Base-by-base conservation (phyloP, 1,140 invertebrate genomes). In the Anthonomus grandis region DNA sequence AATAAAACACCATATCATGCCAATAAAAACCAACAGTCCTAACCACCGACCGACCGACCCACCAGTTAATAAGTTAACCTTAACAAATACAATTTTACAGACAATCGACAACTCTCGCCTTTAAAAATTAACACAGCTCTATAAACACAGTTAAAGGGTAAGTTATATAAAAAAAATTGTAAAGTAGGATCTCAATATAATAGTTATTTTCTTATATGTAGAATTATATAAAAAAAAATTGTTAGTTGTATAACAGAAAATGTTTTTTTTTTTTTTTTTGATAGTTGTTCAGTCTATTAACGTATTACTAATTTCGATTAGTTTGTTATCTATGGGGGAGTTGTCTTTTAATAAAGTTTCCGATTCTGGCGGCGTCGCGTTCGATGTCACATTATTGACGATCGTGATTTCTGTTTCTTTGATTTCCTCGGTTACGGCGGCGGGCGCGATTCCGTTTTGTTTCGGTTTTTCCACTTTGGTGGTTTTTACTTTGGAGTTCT, bases 271-370 rank as follows among this genome's bases (percentile, higher is more conserved):
- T 31, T 31, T n/a, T 8, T 8, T 8, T 31, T 8, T 31, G 6
- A 31, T 8, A 31, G 6, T 63, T 25, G 19, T 58, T 25, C 60
- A 13, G 42, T 52, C 45, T 57, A 49, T 42, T 8, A 57, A 31
- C 2, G 45, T 5, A 19, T 51, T 56, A 27, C 17, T 36, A 22
- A 24, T 50, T 25, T 65, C 65, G 22, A 52, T 44, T 27, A 69
- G 37, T 53, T 67, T 68, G 47, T 66, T 70, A 54, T 71, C 67
- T 27, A 70, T 36, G 18, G 70, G 70, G 3, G 70, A 71, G 46
- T 68, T 65, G 53, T 71, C 70, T 57, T 71, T 71, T 19, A 70
- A 50, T 42, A 65, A 50, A 10, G 45, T 37, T 37, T 68, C 65
- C 17, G 42, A 56, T 19, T 59, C 54, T 13, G 37, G 52, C 17